phyloP scores from a whole-genome alignment of 2,797 vertebrate species.

The Pangasius larnaudii region DNA sequence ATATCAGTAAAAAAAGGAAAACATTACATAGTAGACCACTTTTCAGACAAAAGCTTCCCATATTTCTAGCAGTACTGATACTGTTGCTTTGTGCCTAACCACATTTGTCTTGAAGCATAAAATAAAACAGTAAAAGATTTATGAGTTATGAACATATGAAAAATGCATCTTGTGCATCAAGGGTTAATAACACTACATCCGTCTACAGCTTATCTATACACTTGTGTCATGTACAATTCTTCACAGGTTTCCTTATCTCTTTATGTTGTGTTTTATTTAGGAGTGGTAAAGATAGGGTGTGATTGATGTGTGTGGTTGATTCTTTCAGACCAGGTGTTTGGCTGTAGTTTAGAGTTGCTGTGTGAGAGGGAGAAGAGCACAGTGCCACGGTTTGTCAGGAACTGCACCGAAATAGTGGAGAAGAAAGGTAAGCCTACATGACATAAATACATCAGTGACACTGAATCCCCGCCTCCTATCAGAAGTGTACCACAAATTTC shows the following conservation, averaged over 20 bases:
- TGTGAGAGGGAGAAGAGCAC: conserved; percentile 84
- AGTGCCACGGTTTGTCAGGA: conserved; percentile 87
- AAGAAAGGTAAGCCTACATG: conserved; percentile 78
- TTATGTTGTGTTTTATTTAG: conserved; percentile 7
- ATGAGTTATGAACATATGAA: neutral
- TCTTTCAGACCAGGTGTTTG: conserved; percentile 90
- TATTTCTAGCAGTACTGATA: neutral
- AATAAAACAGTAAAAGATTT: neutral
- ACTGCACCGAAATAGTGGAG: conserved; percentile 87
- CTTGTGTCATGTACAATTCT: neutral
- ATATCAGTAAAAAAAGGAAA: neutral
- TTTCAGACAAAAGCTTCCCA: neutral
- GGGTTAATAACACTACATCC: neutral
- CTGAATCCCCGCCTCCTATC: neutral
- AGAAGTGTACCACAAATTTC: neutral
- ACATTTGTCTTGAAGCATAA: neutral
- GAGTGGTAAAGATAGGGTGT: neutral
- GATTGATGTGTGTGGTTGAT: conserved; percentile 43
- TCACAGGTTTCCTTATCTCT: too few relatives aligned
- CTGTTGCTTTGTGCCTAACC: neutral
- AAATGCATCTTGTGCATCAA: neutral
- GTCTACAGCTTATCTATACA: neutral
- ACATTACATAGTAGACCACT: neutral
- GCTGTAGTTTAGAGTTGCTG: conserved; percentile 87
- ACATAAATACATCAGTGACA: neutral